Evolutionary conservation across 2,797 vertebrate genomes (phyloP).

Genomic region (Synaphobranchus kaupii): DNA sequence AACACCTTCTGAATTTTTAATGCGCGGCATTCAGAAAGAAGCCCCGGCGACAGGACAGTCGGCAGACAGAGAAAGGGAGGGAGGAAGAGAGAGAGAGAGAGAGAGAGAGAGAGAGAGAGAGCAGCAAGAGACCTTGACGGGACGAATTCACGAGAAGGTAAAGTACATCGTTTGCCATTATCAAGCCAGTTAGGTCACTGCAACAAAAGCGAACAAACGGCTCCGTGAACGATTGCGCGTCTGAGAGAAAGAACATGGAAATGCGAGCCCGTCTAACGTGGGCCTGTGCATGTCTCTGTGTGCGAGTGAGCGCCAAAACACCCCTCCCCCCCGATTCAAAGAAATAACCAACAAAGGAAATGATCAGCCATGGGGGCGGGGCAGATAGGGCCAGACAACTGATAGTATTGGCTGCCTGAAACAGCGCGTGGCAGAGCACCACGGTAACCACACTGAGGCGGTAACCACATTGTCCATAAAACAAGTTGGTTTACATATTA

Average conservation of each 20-base stretch:
- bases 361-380: neutral
- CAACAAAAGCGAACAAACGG: neutral
- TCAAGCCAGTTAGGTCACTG: neutral
- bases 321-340: neutral
- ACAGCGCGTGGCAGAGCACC: neutral
- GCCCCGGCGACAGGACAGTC: neutral
- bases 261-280: neutral
- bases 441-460: neutral
- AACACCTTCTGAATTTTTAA: constrained; percentile 9
- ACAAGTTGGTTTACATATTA: neutral
- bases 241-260: neutral
- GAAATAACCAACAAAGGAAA: neutral
- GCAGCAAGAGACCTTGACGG: neutral
- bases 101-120: neutral
- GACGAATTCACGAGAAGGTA: neutral
- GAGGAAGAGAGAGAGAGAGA: neutral
- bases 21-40: neutral
- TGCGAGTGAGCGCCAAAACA: neutral
- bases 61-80: neutral
- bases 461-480: neutral
- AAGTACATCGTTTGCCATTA: neutral
- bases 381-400: neutral
- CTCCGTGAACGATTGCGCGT: neutral
- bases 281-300: neutral
- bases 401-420: neutral